Conservation (phyloP, 2,113 vertebrate genomes). For the Garra rufa region DNA sequence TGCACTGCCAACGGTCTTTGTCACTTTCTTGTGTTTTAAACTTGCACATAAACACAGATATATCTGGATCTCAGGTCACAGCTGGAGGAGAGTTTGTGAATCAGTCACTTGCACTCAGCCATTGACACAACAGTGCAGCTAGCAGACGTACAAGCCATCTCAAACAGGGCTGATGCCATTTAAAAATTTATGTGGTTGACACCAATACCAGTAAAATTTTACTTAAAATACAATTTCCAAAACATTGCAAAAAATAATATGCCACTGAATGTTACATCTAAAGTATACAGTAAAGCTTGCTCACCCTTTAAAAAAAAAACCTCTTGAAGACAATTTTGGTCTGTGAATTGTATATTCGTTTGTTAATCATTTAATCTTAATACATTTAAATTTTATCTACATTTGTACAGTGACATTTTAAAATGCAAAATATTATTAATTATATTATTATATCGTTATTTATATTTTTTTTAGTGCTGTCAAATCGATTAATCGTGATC, state of each 20-base stretch:
- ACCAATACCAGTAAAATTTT: background rate
- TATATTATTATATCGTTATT: too few species aligned
- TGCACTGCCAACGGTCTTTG: constrained; percentile 14
- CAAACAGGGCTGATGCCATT: background rate
- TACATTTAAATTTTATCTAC: too few species aligned
- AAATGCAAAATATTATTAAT: too few species aligned
- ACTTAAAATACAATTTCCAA: background rate
- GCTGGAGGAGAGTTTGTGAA: constrained; percentile 41
- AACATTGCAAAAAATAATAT: background rate
- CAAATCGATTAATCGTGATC: too few species aligned
- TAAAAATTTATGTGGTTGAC: background rate
- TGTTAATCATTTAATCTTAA: too few species aligned
- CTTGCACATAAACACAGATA: background rate
- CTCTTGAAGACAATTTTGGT: too few species aligned
- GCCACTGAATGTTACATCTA: too few species aligned
- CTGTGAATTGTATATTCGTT: too few species aligned
- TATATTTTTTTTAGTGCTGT: too few species aligned
- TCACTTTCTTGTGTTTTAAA: background rate
- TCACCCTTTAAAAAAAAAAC: too few species aligned
- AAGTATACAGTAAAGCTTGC: too few species aligned
- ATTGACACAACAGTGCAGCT: background rate
- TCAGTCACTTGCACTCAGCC: background rate
- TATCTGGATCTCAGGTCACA: constrained; percentile 23
- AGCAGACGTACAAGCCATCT: background rate
- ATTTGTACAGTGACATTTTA: too few species aligned